Conservation (phyloP, 1,140 invertebrate genomes). For the Maconellicoccus hirsutus region DNA sequence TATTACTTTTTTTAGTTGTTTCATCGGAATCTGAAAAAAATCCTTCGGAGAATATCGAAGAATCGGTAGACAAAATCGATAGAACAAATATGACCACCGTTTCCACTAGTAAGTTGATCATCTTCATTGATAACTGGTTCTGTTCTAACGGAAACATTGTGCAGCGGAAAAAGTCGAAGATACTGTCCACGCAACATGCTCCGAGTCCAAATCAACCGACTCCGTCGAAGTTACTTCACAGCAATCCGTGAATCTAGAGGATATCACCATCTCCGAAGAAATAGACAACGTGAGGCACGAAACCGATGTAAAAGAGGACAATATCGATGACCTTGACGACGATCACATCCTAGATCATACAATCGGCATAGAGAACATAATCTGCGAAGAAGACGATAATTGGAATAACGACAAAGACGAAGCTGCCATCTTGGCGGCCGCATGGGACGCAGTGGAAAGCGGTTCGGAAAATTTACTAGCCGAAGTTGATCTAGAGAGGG, state of each 20-base stretch:
- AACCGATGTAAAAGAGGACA: neutral
- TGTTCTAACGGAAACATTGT: no score
- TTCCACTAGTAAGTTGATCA: no score
- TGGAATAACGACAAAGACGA: neutral
- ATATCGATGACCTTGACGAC: neutral
- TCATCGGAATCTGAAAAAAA: neutral
- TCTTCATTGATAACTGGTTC: no score
- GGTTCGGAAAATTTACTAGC: constrained; percentile 37
- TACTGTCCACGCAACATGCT: no score
- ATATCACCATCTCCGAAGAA: neutral
- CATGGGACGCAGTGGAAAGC: constrained; percentile 38
- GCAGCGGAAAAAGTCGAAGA: no score
- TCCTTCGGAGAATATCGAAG: no score
- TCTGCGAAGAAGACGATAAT: neutral
- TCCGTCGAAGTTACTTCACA: no score
- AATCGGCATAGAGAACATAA: neutral
- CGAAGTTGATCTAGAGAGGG: constrained; percentile 26
- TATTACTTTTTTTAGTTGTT: neutral
- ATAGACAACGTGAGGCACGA: neutral
- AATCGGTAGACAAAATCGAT: no score
- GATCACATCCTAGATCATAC: neutral
- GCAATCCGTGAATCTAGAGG: neutral
- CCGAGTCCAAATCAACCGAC: no score
- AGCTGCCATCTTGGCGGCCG: constrained; percentile 28
- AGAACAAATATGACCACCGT: no score